Conservation (phyloP, 2,797 vertebrate species). For the Danio jaintianensis region DNA sequence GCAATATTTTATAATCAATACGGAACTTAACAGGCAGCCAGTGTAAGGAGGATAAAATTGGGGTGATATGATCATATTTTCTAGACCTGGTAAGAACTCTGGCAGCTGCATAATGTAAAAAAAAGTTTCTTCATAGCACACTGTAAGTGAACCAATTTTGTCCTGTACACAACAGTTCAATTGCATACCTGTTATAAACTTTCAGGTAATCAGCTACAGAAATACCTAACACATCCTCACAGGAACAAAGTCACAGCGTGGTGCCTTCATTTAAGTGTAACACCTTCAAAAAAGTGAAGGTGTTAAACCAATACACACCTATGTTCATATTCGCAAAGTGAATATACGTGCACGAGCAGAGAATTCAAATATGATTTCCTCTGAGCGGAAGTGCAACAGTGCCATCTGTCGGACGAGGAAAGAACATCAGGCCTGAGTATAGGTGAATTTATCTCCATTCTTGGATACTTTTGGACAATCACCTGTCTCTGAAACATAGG, state of each 20-base stretch:
- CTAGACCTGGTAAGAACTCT: too few relatives aligned
- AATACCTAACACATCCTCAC: slow-evolving; percentile 2
- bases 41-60: too few relatives aligned
- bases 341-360: background rate
- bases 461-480: background rate
- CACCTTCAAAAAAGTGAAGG: background rate
- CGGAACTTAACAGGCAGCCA: too few relatives aligned
- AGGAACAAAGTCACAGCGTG: slow-evolving; percentile 16
- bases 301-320: slow-evolving; percentile 37
- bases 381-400: slow-evolving; percentile 86
- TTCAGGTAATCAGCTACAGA: slow-evolving; percentile 9
- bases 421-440: slow-evolving; percentile 58
- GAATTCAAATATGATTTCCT: background rate
- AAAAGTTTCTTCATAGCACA: background rate
- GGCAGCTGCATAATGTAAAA: too few relatives aligned
- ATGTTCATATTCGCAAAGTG: slow-evolving; percentile 18
- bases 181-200: background rate
- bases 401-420: slow-evolving; percentile 84
- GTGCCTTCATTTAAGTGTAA: slow-evolving; percentile 15
- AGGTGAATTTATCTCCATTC: background rate
- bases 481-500: background rate
- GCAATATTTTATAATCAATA: too few relatives aligned
- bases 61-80: too few relatives aligned
- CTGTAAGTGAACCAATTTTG: too few relatives aligned
- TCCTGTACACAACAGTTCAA: background rate